These are phyloP conservation scores for Phaethon lepturus DNA, from an alignment of 2,113 vertebrate genomes.

Conservation along the genomic window DNA sequence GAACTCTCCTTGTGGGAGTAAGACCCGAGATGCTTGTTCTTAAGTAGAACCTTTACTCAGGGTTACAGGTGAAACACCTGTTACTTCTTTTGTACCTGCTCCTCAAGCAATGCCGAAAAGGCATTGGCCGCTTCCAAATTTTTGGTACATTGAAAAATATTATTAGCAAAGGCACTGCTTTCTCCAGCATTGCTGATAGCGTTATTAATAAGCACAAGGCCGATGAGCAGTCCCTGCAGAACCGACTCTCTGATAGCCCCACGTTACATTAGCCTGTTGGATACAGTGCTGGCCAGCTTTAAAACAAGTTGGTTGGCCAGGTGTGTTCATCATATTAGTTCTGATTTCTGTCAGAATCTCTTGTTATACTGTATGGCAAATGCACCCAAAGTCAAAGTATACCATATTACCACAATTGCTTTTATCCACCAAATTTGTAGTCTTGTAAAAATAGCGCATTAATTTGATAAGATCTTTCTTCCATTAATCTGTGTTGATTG, in stretches of 20 bases:
- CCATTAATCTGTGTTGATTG: constrained; percentile 56
- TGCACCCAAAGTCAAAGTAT: background rate
- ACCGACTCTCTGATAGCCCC: background rate
- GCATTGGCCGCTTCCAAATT: background rate
- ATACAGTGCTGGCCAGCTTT: background rate
- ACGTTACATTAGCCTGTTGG: background rate
- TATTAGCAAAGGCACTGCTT: background rate
- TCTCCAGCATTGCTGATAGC: background rate
- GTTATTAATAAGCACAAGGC: background rate
- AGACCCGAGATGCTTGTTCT: background rate
- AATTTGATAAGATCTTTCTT: constrained; percentile 64
- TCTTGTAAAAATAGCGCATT: constrained; percentile 52
- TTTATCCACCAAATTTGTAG: constrained; percentile 42
- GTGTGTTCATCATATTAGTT: background rate
- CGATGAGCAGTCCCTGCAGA: background rate
- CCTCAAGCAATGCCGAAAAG: background rate
- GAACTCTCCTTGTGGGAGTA: background rate
- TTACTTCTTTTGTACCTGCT: background rate
- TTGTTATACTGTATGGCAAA: background rate
- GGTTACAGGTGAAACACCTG: background rate
- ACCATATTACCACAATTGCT: background rate
- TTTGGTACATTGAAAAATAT: background rate
- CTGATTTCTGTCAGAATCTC: background rate
- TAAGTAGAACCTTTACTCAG: background rate
- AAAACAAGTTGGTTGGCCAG: background rate